Evolutionary conservation across 2,113 vertebrate genomes (phyloP).

Genomic region (Pungitius pungitius): DNA sequence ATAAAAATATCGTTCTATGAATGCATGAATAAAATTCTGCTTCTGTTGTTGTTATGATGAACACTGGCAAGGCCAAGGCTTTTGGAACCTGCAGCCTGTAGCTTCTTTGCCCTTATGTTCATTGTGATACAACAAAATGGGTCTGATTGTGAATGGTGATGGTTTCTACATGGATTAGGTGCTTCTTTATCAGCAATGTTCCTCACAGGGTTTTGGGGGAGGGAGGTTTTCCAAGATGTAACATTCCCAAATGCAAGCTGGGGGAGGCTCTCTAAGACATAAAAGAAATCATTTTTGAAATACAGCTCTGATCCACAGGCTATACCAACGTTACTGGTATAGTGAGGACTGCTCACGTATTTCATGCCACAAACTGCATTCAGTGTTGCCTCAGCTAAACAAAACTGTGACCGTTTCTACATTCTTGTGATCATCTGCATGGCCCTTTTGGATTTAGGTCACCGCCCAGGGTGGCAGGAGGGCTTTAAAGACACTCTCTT

Average conservation of each 20-base stretch:
- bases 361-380: constrained; percentile 10
- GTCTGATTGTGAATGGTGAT: constrained; percentile 28
- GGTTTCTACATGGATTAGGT: constrained; percentile 26
- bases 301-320: constrained; percentile 31
- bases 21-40: constrained; percentile 75
- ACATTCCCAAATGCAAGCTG: constrained; percentile 46
- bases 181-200: constrained; percentile 32
- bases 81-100: constrained; percentile 63
- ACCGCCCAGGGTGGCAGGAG: background rate
- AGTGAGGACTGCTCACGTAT: constrained; percentile 9
- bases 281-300: constrained; percentile 42
- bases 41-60: constrained; percentile 72
- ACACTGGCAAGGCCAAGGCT: constrained; percentile 58
- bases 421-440: constrained; percentile 45
- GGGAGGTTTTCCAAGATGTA: constrained; percentile 39
- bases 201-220: constrained; percentile 1
- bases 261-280: constrained; percentile 23
- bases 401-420: constrained; percentile 23
- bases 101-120: constrained; percentile 59
- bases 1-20: constrained; percentile 64
- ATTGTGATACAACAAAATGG: constrained; percentile 52
- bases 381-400: constrained; percentile 25
- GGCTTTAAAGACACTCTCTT: constrained; percentile 37
- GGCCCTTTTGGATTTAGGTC: constrained; percentile 39
- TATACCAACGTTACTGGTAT: constrained; percentile 2